Conservation (phyloP, 2,888 invertebrate species). For the Rotaria magnacalcarata region DNA sequence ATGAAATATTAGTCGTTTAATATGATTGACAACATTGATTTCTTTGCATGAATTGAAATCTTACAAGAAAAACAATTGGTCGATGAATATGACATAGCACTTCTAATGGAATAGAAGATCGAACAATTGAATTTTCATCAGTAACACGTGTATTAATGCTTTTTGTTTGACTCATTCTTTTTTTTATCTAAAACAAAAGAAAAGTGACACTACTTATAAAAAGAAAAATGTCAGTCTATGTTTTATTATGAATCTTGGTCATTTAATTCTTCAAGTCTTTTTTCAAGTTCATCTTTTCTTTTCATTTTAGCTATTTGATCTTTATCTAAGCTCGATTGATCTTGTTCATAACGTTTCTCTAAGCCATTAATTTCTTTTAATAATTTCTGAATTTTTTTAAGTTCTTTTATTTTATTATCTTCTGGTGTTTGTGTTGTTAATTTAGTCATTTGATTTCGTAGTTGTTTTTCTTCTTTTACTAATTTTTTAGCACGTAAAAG, state of each 20-base stretch:
- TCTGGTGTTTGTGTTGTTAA: constrained; percentile 42
- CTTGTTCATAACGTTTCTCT: constrained; percentile 36
- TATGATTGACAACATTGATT: too few species aligned
- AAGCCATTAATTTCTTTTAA: constrained; percentile 42
- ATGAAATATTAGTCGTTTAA: too few species aligned
- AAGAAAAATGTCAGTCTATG: neutral
- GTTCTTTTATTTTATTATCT: constrained; percentile 33
- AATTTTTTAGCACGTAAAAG: neutral
- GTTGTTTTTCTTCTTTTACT: constrained; percentile 30
- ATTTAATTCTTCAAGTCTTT: constrained; percentile 40
- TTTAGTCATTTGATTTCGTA: constrained; percentile 33
- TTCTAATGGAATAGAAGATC: constrained; percentile 29
- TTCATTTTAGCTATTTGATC: constrained; percentile 41
- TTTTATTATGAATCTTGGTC: neutral
- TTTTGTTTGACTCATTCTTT: neutral
- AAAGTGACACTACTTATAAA: too few species aligned
- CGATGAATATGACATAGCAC: constrained; percentile 17
- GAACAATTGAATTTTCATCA: constrained; percentile 15
- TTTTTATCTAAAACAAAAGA: neutral
- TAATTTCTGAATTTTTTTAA: constrained; percentile 42
- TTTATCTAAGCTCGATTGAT: constrained; percentile 33
- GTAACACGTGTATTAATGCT: neutral
- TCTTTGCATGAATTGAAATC: neutral
- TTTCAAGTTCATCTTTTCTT: constrained; percentile 34
- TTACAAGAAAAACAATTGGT: constrained; percentile 19